Evolutionary conservation across 2,113 vertebrate genomes (phyloP).

Genomic region (Tetraodon nigroviridis): DNA sequence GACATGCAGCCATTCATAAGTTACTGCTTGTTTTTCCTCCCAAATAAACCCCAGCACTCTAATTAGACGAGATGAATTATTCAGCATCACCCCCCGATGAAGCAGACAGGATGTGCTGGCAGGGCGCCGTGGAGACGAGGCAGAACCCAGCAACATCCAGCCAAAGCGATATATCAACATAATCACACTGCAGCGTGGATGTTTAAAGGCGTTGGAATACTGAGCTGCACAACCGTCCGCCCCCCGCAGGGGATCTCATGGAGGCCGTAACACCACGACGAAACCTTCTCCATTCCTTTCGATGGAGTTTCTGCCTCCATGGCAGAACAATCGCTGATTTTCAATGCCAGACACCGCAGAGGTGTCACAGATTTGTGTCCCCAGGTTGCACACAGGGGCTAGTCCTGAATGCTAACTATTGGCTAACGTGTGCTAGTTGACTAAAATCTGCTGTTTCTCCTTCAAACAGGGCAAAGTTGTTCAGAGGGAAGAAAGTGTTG

Average conservation of each 20-base stretch:
- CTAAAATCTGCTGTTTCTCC: conserved; percentile 18
- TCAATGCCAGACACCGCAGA: not conserved
- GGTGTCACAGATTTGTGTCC: not conserved
- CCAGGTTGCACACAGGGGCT: no score
- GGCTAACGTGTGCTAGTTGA: no score
- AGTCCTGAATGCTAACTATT: no score
- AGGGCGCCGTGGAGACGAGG: not conserved
- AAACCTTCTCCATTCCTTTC: conserved; percentile 4
- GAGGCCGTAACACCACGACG: conserved; percentile 1
- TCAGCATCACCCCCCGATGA: conserved; percentile 21
- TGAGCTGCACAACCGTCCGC: not conserved
- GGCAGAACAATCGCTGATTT: not conserved
- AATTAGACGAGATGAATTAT: conserved; percentile 57
- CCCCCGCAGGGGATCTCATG: not conserved
- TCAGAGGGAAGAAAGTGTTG: conserved; percentile 88
- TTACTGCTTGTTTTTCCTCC: conserved; percentile 41
- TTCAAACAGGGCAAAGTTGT: conserved; percentile 84
- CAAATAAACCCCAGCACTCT: conserved; percentile 29
- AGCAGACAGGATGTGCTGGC: conserved; percentile 17
- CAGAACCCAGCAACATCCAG: not conserved
- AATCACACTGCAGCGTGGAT: not conserved
- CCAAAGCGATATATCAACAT: no score
- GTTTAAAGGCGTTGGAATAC: not conserved
- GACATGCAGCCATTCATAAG: conserved; percentile 34
- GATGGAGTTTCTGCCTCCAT: not conserved